Conservation (phyloP, 1,140 invertebrate species). For the Dendroctonus valens region DNA sequence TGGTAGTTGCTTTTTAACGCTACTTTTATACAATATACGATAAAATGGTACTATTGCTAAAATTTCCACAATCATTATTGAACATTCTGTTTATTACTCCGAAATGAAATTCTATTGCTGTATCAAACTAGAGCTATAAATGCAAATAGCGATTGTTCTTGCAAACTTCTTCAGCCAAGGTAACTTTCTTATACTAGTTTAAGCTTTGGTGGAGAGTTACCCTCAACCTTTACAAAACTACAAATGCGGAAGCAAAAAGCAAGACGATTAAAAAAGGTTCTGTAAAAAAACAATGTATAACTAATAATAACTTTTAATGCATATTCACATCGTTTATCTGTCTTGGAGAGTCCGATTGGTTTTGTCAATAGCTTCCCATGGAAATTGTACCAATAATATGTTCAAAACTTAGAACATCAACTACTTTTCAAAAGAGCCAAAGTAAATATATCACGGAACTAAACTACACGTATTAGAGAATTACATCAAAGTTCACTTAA, state of each 20-base stretch:
- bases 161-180: neutral
- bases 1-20: conserved; percentile 22
- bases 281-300: neutral
- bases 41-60: conserved; percentile 10
- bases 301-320: neutral
- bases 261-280: neutral
- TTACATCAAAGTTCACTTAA: neutral
- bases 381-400: conserved; percentile 16
- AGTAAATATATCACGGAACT: conserved; percentile 10
- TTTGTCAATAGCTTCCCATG: neutral
- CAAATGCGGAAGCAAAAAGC: neutral
- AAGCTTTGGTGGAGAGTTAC: neutral
- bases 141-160: neutral
- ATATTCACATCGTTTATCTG: no score
- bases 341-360: no score
- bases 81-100: neutral
- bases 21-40: conserved; percentile 11
- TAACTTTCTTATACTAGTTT: neutral
- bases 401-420: conserved; percentile 9
- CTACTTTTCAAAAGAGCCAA: conserved; percentile 7
- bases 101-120: neutral
- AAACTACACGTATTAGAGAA: conserved; percentile 8
- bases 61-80: conserved; percentile 6
- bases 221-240: conserved; percentile 2
- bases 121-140: neutral